phyloP scores from a whole-genome alignment of 2,113 vertebrate species.

The Microcebus jonahi region DNA sequence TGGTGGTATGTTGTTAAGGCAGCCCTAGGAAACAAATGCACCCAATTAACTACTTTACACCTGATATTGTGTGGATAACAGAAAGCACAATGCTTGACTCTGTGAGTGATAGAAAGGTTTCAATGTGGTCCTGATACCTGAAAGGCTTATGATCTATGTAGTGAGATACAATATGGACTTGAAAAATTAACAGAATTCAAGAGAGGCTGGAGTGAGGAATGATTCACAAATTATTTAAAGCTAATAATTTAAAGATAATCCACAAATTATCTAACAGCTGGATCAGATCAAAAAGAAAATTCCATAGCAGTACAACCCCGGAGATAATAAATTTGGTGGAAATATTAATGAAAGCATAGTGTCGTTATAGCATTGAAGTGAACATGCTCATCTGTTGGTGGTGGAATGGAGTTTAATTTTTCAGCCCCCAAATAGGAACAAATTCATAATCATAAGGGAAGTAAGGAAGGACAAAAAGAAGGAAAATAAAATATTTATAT shows the following conservation, averaged over 20 bases:
- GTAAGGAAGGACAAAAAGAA: background rate
- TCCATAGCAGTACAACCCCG: background rate
- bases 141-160: background rate
- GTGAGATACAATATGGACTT: background rate
- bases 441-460: background rate
- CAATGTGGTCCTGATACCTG: background rate
- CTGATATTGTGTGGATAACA: background rate
- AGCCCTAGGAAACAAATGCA: background rate
- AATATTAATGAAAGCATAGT: background rate
- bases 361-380: background rate
- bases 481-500: background rate
- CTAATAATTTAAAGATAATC: too few species aligned
- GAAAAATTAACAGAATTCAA: conserved; percentile 41
- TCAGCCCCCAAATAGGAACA: background rate
- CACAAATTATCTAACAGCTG: background rate
- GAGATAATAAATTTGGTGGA: background rate
- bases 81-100: background rate
- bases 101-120: background rate
- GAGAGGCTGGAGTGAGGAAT: background rate
- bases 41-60: background rate
- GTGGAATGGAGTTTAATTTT: background rate
- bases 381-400: background rate
- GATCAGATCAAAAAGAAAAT: conserved; percentile 6
- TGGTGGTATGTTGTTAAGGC: background rate
- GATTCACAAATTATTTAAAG: background rate